Conservation (phyloP, 2,797 vertebrate species). For the Molossus alvarezi region DNA sequence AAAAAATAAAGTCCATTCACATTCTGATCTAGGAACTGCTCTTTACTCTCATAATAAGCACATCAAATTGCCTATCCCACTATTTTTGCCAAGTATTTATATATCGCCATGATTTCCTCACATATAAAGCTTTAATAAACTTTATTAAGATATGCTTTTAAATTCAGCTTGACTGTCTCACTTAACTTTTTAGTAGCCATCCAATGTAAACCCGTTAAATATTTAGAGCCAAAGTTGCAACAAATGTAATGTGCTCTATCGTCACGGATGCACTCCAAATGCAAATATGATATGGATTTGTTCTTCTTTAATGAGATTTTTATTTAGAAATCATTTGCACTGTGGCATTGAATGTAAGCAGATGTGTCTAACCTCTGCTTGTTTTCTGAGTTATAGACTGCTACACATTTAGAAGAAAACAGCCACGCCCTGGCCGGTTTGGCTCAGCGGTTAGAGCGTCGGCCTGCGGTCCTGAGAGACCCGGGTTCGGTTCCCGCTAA, state of each 20-base stretch:
- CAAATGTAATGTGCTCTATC: background rate
- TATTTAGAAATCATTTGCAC: background rate
- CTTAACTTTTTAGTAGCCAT: background rate
- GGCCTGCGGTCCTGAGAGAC: no score
- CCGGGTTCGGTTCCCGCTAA: no score
- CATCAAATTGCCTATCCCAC: background rate
- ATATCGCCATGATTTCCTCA: background rate
- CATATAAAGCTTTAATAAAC: background rate
- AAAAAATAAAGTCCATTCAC: background rate
- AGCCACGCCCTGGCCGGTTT: no score
- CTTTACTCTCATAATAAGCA: background rate
- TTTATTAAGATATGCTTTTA: background rate
- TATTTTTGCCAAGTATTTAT: background rate
- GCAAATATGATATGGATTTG: background rate
- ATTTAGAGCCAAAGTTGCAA: background rate
- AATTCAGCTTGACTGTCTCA: background rate
- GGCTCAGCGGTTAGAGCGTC: no score
- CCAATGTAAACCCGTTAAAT: background rate
- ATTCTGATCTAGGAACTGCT: background rate
- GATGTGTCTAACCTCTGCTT: background rate
- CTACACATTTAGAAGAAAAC: constrained; percentile 18
- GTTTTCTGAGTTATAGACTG: background rate
- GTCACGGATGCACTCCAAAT: background rate
- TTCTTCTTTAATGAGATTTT: background rate
- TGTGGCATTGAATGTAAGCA: background rate